Evolutionary conservation across 2,888 invertebrate species (phyloP).

Genomic region (Sepioteuthis lessoniana): DNA sequence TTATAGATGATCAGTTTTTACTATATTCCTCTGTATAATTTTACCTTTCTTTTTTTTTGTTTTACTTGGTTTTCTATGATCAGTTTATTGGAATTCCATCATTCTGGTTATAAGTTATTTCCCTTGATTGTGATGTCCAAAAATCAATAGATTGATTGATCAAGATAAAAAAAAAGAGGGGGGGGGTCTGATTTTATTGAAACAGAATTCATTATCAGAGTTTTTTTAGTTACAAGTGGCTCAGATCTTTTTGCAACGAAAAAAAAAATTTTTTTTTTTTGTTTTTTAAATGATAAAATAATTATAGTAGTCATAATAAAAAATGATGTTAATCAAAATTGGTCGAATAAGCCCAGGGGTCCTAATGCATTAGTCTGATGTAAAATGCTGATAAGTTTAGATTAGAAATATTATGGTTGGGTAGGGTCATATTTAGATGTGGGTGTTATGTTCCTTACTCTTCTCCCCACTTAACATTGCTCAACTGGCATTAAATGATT

Average conservation of each 20-base stretch:
- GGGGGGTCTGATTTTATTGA: background rate
- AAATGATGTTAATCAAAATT: background rate
- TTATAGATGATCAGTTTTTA: background rate
- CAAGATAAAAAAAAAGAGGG: slow-evolving; percentile 2
- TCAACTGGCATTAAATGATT: slow-evolving; percentile 15
- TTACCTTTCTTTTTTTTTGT: background rate
- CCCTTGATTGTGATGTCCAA: background rate
- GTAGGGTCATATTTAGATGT: background rate
- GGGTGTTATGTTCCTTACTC: background rate
- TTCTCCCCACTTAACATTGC: background rate
- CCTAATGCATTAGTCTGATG: slow-evolving; percentile 8
- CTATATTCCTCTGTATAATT: too few species aligned
- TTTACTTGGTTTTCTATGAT: background rate
- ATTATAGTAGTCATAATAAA: background rate
- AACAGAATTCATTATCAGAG: background rate
- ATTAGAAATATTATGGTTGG: background rate
- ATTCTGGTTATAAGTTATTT: slow-evolving; percentile 8
- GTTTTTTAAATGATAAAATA: background rate
- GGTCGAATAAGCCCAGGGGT: background rate
- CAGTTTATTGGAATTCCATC: background rate
- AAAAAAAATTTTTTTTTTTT: background rate
- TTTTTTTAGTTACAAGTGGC: background rate
- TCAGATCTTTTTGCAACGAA: too few species aligned
- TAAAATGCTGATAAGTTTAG: background rate
- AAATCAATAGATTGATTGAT: slow-evolving; percentile 33